Percentiles rank a stretch among this genome's conserved stretches.
Conservation (phyloP, 2,888 invertebrate genomes). For the Diarsia mendica region DNA sequence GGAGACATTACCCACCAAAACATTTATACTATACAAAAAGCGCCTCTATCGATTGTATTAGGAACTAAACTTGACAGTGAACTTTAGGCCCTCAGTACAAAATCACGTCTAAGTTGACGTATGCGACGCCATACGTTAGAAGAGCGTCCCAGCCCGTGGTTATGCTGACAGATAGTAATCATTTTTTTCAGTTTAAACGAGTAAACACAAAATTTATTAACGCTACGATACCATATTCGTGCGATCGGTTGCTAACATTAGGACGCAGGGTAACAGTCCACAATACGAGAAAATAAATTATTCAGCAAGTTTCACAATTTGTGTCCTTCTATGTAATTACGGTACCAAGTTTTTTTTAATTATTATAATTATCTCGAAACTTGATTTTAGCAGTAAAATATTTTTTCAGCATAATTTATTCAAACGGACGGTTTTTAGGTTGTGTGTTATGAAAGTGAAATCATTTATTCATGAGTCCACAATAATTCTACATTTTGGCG, state of each 20-base stretch:
- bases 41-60: too few species aligned
- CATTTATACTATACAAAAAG: too few species aligned
- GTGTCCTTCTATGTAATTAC: conserved; percentile 21
- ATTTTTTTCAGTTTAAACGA: background rate
- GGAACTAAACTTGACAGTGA: too few species aligned
- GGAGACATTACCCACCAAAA: too few species aligned
- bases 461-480: background rate
- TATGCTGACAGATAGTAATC: background rate
- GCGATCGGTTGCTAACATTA: background rate
- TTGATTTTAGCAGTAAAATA: background rate
- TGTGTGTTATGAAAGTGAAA: background rate
- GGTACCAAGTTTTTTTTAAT: conserved; percentile 24
- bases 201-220: background rate
- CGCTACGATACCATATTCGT: background rate
- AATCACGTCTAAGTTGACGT: background rate
- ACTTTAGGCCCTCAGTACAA: background rate
- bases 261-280: background rate
- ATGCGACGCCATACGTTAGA: background rate
- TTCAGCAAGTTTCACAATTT: conserved; percentile 16
- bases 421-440: background rate
- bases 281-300: conserved; percentile 5
- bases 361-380: background rate
- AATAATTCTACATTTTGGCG: background rate
- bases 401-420: background rate
- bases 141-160: background rate